phyloP scores from a whole-genome alignment of 2,113 vertebrate species.

The Nipponia nippon region DNA sequence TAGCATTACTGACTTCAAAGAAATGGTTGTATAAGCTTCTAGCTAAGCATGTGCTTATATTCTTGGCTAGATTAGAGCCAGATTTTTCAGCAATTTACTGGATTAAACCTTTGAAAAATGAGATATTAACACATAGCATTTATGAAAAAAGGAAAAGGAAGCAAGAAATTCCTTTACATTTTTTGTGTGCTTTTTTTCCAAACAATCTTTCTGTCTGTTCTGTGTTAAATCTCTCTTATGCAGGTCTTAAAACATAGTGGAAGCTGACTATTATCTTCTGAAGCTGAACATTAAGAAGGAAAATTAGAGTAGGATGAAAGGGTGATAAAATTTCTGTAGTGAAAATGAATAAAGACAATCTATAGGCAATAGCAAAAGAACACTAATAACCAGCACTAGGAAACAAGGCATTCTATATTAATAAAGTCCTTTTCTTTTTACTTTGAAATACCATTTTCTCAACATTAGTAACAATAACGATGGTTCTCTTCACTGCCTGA shows the following conservation, averaged over 20 bases:
- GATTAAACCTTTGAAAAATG: background rate
- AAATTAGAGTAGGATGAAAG: conserved; percentile 17
- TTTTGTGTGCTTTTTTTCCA: background rate
- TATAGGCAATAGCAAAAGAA: background rate
- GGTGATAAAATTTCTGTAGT: background rate
- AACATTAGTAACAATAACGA: conserved; percentile 21
- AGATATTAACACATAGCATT: background rate
- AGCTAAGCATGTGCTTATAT: background rate
- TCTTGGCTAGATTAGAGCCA: background rate
- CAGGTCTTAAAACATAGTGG: background rate
- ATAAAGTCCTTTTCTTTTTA: conserved; percentile 18
- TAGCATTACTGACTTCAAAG: background rate
- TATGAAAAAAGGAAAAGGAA: background rate
- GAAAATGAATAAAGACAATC: conserved; percentile 35
- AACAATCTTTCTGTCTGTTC: background rate
- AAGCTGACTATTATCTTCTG: background rate
- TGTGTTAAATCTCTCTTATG: background rate
- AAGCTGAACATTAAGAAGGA: conserved; percentile 4
- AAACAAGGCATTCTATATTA: background rate
- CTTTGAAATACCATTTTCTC: conserved; percentile 9
- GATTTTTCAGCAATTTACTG: background rate
- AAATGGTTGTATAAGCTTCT: background rate
- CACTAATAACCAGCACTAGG: background rate
- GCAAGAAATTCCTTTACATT: background rate
- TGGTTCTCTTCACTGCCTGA: background rate